A percentile compares a stretch with the other conserved stretches of the same genome.
phyloP scores from a whole-genome alignment of 2,797 vertebrate genomes.

The Luscinia luscinia region DNA sequence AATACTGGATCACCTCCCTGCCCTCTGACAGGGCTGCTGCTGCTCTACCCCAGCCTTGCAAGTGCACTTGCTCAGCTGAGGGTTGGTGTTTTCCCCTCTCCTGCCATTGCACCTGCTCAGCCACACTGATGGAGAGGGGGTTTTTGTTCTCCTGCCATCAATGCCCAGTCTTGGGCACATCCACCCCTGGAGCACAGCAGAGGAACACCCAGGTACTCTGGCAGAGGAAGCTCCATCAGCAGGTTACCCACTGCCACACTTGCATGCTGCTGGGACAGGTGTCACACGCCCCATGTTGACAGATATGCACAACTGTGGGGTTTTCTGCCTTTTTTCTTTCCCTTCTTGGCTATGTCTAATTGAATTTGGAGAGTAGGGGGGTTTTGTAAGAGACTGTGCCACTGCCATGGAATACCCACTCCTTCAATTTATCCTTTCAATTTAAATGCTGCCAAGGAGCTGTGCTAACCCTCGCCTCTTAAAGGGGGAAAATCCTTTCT shows the following conservation, averaged over 20 bases:
- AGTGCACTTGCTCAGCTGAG: neutral
- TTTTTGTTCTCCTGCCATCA: neutral
- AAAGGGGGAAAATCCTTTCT: neutral
- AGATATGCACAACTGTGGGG: neutral
- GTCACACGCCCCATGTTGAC: fast-evolving
- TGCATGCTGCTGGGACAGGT: neutral
- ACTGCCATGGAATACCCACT: neutral
- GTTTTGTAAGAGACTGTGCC: neutral
- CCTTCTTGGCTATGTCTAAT: fast-evolving
- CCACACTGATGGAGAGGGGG: neutral
- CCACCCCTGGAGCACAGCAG: neutral
- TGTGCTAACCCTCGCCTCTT: neutral
- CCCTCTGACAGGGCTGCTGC: neutral
- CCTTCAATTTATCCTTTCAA: neutral
- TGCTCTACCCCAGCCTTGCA: neutral
- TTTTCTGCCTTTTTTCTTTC: neutral
- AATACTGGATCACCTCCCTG: neutral
- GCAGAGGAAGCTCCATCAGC: neutral
- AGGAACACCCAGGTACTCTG: neutral
- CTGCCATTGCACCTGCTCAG: neutral
- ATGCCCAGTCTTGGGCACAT: fast-evolving
- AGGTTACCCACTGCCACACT: neutral
- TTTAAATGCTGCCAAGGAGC: neutral
- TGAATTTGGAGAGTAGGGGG: neutral
- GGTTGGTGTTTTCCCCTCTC: neutral